These are phyloP conservation scores for Piscicola geometra DNA, from an alignment of 2,888 invertebrate genomes.

Conservation along the genomic window DNA sequence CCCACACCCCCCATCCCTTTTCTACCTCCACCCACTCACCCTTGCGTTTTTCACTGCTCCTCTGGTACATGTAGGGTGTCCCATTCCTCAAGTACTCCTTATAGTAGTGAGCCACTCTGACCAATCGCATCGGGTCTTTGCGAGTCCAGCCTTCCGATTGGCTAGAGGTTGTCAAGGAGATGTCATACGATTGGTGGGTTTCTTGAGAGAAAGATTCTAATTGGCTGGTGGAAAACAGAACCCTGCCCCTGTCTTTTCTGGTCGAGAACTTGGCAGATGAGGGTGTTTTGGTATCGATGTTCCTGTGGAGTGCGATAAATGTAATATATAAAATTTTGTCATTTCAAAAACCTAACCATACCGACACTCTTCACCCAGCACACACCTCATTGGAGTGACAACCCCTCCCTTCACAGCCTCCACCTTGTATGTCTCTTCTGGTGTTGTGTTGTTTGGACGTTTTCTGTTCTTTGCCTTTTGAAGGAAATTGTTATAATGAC, in stretches of 20 bases:
- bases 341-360: too few species aligned
- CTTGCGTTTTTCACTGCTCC: background rate
- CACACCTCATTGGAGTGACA: conserved; percentile 7
- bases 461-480: background rate
- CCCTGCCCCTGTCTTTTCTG: conserved; percentile 9
- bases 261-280: background rate
- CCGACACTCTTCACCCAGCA: too few species aligned
- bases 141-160: conserved; percentile 5
- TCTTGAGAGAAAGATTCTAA: background rate
- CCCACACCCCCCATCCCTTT: too few species aligned
- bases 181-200: background rate
- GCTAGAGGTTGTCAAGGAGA: background rate
- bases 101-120: background rate
- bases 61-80: background rate
- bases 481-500: too few species aligned
- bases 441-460: background rate
- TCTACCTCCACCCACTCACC: background rate
- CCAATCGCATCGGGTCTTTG: background rate
- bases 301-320: background rate
- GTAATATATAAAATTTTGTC: too few species aligned
- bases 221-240: background rate
- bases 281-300: background rate
- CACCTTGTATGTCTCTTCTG: conserved; percentile 3
- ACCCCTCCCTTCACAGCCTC: background rate
- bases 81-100: background rate